A percentile compares a stretch with the other conserved stretches of the same genome.
Conservation (phyloP, 1,140 invertebrate species). For the Calycopis cecrops region DNA sequence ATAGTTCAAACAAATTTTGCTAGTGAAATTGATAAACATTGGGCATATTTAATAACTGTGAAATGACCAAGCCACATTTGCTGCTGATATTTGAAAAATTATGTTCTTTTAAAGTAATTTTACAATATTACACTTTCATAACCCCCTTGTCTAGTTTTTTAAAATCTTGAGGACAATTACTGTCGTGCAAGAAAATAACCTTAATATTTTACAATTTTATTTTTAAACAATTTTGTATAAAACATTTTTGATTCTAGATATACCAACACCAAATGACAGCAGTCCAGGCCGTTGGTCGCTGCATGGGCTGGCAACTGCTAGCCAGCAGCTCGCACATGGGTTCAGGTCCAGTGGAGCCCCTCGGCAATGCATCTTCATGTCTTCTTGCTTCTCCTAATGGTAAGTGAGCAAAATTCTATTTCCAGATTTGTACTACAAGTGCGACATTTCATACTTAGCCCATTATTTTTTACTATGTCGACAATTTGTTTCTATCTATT, state of each 20-base stretch:
- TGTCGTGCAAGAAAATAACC: conserved; percentile 4
- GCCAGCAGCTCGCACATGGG: conserved; percentile 91
- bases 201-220: conserved; percentile 8
- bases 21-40: too few relatives aligned
- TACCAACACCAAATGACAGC: conserved; percentile 95
- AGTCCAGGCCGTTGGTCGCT: conserved; percentile 90
- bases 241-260: conserved; percentile 72
- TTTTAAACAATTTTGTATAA: conserved; percentile 1
- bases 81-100: too few relatives aligned
- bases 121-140: too few relatives aligned
- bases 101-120: too few relatives aligned
- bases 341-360: conserved; percentile 89
- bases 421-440: conserved; percentile 3
- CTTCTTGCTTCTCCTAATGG: conserved; percentile 91
- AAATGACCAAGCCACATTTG: too few relatives aligned
- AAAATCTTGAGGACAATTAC: conserved; percentile 9
- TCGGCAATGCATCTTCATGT: conserved; percentile 92
- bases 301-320: conserved; percentile 95
- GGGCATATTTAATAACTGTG: too few relatives aligned
- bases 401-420: conserved; percentile 49
- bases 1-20: too few relatives aligned
- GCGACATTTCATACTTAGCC: conserved; percentile 8
- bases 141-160: neutral
- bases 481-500: conserved; percentile 8
- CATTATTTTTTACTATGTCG: conserved; percentile 5